Evolutionary conservation across 2,797 vertebrate genomes (phyloP), one percentile per base, ranked within the genome.

Genomic region (Schizopygopsis malacanthus): DNA sequence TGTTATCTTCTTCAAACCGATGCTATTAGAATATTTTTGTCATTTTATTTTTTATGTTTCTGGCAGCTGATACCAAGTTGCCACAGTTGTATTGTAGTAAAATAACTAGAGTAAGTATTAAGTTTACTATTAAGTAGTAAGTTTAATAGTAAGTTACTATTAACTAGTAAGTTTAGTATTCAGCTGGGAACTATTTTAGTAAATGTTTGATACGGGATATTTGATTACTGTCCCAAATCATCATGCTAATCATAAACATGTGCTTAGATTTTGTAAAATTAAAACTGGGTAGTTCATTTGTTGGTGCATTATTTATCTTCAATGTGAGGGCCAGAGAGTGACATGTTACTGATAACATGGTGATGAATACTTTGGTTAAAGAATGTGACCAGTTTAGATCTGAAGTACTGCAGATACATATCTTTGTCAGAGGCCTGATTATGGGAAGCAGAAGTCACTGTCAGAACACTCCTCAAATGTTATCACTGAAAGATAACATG

Each of bases 401-500:
- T 72, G 67, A 15, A 56, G 39, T 22, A 59, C 59, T 54, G 16
- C 25, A 33, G 25, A 61, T 50, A 5, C 18, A 20, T 83, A 33
- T 83, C 33, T 39, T 65, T 61, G 18, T 6, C 65, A 56, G 20
- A 50, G 28, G 13, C 11, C 20, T 28, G 33, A 84, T 56, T 39
- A 72, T 59, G 69, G 72, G 25, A 63, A 79, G 77, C 52, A 47
- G 22, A 80, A 73, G 69, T 79, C 54, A 18, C 28, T 73, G 28
- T 80, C 78, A 63, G 54, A 43, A 28, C 81, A 50, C 70, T 75
- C 56, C 71, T 75, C 54, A 50, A n/a, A 41, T 81, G 54, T 85
- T 85, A 81, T 85, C 84, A 63, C 8, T 25, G 0, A 52, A 67
- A 65, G 56, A 81, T 65, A 50, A 20, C 41, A 7, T 10, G 33